Conservation (phyloP, 2,888 invertebrate genomes). For the Tridacna crocea region DNA sequence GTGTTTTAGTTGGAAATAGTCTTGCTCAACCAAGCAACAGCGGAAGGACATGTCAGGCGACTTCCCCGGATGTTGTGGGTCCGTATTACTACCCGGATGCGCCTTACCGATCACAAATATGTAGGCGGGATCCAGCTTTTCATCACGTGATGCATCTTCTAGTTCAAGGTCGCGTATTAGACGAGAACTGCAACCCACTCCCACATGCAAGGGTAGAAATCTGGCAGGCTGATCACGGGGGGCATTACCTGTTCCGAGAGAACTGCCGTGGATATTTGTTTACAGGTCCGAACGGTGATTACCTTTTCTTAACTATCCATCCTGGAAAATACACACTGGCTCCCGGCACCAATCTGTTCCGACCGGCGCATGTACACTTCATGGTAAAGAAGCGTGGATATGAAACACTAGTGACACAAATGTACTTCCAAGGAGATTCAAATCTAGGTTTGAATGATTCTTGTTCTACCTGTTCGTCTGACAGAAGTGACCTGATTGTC, state of each 20-base stretch:
- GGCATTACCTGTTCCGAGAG: constrained; percentile 52
- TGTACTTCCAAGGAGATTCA: constrained; percentile 62
- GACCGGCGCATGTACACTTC: constrained; percentile 63
- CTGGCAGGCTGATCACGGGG: constrained; percentile 61
- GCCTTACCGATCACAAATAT: constrained; percentile 52
- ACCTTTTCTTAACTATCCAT: constrained; percentile 55
- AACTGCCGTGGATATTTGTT: constrained; percentile 55
- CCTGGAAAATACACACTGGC: constrained; percentile 60
- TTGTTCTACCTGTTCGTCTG: constrained; percentile 51
- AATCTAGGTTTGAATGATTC: constrained; percentile 58
- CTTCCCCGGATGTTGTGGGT: constrained; percentile 59
- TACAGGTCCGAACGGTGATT: constrained; percentile 50
- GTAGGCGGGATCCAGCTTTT: constrained; percentile 39
- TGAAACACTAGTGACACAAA: constrained; percentile 58
- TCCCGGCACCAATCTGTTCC: constrained; percentile 31
- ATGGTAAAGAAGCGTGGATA: constrained; percentile 45
- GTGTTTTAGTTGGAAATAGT: no score
- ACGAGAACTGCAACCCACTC: constrained; percentile 53
- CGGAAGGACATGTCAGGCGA: constrained; percentile 44
- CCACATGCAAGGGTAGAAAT: constrained; percentile 50
- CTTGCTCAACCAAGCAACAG: neutral
- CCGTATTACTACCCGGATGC: constrained; percentile 60
- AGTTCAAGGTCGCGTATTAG: constrained; percentile 51
- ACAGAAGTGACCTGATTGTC: constrained; percentile 45
- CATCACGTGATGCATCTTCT: constrained; percentile 42